Conservation (phyloP, 2,797 vertebrate species). For the Fistularia tabacaria region DNA sequence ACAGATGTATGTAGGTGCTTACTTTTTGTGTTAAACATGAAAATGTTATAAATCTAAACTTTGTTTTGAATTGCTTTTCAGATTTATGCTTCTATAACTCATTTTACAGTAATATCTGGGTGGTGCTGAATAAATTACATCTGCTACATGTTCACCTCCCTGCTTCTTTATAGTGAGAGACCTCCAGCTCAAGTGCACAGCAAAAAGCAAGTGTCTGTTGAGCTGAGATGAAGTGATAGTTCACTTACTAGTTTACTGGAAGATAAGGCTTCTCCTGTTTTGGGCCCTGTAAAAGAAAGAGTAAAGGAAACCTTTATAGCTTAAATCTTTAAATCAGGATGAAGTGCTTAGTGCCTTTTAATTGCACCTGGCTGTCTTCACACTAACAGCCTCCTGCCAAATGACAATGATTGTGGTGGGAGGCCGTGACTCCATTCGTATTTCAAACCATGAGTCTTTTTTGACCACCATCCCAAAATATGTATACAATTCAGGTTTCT, state of each 20-base stretch:
- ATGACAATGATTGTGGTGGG: too few relatives aligned
- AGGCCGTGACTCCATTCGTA: slow-evolving; percentile 1
- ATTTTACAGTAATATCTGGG: too few relatives aligned
- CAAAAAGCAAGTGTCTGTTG: background rate
- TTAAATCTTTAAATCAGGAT: background rate
- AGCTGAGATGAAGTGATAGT: background rate
- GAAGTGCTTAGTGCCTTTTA: too few relatives aligned
- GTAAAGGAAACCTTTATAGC: slow-evolving; percentile 4
- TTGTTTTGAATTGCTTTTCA: too few relatives aligned
- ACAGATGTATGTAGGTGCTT: background rate
- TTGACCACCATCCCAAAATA: too few relatives aligned
- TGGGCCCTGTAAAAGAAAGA: slow-evolving; percentile 62
- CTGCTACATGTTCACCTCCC: too few relatives aligned
- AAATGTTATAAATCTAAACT: too few relatives aligned
- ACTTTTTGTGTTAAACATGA: background rate
- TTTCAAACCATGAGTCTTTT: background rate
- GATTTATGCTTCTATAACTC: too few relatives aligned
- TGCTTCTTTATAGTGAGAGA: background rate
- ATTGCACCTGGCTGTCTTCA: too few relatives aligned
- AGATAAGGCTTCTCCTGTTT: slow-evolving; percentile 77
- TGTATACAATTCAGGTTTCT: too few relatives aligned
- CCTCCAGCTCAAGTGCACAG: background rate
- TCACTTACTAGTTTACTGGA: slow-evolving; percentile 84
- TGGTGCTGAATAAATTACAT: too few relatives aligned
- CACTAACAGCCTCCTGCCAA: too few relatives aligned